Conservation (phyloP, 30 jellyfish, hydroid and myxozoan species). For the Chironex yamaguchii region DNA sequence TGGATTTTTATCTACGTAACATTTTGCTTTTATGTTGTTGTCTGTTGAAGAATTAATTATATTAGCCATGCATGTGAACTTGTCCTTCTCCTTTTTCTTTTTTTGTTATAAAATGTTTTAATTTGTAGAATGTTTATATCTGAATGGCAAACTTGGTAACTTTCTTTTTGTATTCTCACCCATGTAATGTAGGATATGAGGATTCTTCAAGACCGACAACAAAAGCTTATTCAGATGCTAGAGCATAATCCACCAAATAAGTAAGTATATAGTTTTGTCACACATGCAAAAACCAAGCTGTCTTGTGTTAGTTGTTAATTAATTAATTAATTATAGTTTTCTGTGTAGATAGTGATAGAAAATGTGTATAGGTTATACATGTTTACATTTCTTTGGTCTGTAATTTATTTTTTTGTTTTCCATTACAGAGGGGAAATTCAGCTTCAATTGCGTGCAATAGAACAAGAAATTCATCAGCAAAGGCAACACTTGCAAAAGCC, state of each 20-base stretch:
- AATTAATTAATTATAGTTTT: no score
- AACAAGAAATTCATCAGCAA: constrained; percentile 81
- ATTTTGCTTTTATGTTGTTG: background rate
- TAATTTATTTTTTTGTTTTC: no score
- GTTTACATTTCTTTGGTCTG: no score
- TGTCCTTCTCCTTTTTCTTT: background rate
- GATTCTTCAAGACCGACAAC: constrained; percentile 93
- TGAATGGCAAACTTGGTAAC: background rate
- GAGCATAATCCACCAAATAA: constrained; percentile 94
- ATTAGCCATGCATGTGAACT: background rate
- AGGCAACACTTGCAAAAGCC: constrained; percentile 79
- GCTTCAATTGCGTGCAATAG: constrained; percentile 86
- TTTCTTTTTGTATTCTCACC: background rate
- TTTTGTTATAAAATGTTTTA: no score
- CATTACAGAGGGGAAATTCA: constrained; percentile 78
- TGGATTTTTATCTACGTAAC: background rate
- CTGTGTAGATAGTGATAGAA: no score
- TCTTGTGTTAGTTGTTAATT: no score
- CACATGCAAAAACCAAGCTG: no score
- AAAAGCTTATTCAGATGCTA: constrained; percentile 81
- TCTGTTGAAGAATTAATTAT: background rate
- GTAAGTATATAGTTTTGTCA: constrained; percentile 47
- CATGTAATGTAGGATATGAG: constrained; percentile 76
- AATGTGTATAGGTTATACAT: no score
- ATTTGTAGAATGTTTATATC: background rate